Percentiles rank a stretch among this genome's conserved stretches.
Evolutionary conservation across 2,888 invertebrate genomes (phyloP).

Genomic region (Mythimna loreyi): DNA sequence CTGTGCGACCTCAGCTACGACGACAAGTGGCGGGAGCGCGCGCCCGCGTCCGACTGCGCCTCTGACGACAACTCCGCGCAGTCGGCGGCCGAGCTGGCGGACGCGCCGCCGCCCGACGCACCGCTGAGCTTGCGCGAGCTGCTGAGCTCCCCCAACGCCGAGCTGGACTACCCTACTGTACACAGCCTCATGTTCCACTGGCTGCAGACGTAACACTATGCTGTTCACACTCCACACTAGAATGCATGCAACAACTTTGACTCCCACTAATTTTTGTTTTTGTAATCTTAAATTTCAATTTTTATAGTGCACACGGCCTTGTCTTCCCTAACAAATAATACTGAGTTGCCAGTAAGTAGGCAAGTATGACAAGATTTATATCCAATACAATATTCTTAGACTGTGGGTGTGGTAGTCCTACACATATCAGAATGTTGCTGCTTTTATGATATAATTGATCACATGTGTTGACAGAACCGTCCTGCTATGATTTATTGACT

Average conservation of each 20-base stretch:
- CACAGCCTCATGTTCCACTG: conserved; percentile 90
- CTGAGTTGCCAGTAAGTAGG: conserved; percentile 6
- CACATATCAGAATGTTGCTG: conserved; percentile 81
- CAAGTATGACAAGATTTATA: conserved; percentile 26
- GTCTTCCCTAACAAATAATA: conserved; percentile 5
- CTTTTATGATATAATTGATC: conserved; percentile 72
- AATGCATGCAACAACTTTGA: conserved; percentile 62
- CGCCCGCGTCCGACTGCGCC: conserved; percentile 81
- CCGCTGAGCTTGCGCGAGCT: conserved; percentile 82
- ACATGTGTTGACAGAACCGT: conserved; percentile 82
- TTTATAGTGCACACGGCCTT: conserved; percentile 12
- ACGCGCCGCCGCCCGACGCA: conserved; percentile 71
- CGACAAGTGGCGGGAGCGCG: conserved; percentile 81
- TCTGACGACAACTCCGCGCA: conserved; percentile 88
- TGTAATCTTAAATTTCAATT: conserved; percentile 51
- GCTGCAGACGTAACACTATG: conserved; percentile 87
- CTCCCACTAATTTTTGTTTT: conserved; percentile 60
- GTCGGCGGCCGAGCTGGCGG: conserved; percentile 78
- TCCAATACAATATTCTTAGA: conserved; percentile 46
- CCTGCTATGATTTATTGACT: conserved; percentile 80
- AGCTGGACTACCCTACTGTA: conserved; percentile 87
- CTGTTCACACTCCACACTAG: conserved; percentile 47
- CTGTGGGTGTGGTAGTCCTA: conserved; percentile 70
- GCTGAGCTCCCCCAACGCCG: conserved; percentile 85
- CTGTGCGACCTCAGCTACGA: conserved; percentile 84